A percentile compares a stretch with the other conserved stretches of the same genome.
Evolutionary conservation across 2,797 vertebrate genomes (phyloP).

Genomic region (Sebastes minor): DNA sequence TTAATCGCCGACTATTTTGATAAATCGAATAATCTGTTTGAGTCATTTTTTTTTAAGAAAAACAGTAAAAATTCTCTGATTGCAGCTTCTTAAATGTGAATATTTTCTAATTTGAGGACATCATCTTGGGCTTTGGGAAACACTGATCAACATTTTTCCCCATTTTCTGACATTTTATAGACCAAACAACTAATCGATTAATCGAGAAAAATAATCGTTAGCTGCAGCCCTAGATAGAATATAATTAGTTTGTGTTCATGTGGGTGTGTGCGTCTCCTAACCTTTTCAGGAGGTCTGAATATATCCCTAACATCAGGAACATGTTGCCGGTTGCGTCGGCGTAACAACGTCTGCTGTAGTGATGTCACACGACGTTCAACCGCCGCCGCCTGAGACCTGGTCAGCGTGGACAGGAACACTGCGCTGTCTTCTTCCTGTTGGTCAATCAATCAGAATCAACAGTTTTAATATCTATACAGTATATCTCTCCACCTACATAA

Average conservation of each 20-base stretch:
- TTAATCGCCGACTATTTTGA: too few relatives aligned
- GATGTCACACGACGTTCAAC: slow-evolving; percentile 90
- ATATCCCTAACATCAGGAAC: slow-evolving; percentile 96
- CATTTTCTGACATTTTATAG: too few relatives aligned
- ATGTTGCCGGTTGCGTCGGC: slow-evolving; percentile 90
- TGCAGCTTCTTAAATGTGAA: too few relatives aligned
- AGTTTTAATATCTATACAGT: background rate
- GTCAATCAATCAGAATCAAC: background rate
- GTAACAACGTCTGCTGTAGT: slow-evolving; percentile 89
- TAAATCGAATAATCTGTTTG: too few relatives aligned
- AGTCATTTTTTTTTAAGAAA: too few relatives aligned
- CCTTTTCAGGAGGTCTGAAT: slow-evolving; percentile 86
- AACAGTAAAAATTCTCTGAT: too few relatives aligned
- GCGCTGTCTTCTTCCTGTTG: slow-evolving; percentile 86
- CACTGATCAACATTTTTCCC: too few relatives aligned
- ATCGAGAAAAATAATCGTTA: too few relatives aligned
- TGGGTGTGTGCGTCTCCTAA: background rate
- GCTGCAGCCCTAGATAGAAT: too few relatives aligned
- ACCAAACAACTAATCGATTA: too few relatives aligned
- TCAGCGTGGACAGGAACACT: slow-evolving; percentile 90
- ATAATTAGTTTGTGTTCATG: background rate
- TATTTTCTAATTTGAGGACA: too few relatives aligned
- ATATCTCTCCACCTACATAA: background rate
- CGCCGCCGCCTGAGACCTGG: slow-evolving; percentile 91
- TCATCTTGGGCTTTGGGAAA: too few relatives aligned